These are phyloP conservation scores for Bugula neritina DNA, from an alignment of 2,888 invertebrate genomes.

Conservation along the genomic window DNA sequence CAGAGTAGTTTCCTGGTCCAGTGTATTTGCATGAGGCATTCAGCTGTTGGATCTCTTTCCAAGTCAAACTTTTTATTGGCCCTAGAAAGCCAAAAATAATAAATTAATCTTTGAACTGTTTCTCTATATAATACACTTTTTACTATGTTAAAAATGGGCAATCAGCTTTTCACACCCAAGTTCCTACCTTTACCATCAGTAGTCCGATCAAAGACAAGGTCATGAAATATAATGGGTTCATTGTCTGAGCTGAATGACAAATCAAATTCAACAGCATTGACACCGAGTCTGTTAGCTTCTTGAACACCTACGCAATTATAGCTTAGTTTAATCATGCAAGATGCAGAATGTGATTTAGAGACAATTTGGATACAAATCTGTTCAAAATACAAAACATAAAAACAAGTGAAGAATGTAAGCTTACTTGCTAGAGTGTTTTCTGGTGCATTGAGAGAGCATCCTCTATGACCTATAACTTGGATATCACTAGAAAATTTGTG, in stretches of 20 bases:
- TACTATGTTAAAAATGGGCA: too few species aligned
- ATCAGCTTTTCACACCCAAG: too few species aligned
- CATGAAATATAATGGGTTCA: conserved; percentile 71
- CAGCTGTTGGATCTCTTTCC: background rate
- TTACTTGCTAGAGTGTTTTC: conserved; percentile 64
- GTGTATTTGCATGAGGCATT: conserved; percentile 24
- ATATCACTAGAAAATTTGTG: background rate
- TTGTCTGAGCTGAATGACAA: conserved; percentile 68
- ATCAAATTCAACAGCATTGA: conserved; percentile 72
- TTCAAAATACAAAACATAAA: too few species aligned
- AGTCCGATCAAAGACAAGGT: conserved; percentile 65
- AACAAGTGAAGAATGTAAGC: too few species aligned
- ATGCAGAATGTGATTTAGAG: too few species aligned
- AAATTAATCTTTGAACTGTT: too few species aligned
- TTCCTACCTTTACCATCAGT: conserved; percentile 57
- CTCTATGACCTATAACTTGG: conserved; percentile 67
- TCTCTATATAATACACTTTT: too few species aligned
- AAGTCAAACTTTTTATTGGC: background rate
- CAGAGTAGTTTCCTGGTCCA: background rate
- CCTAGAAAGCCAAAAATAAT: background rate
- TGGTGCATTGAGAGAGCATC: conserved; percentile 70
- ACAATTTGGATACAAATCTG: too few species aligned
- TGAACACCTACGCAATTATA: too few species aligned
- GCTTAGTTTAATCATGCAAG: too few species aligned
- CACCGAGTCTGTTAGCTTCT: conserved; percentile 64